Evolutionary conservation across 92 coral and sea anemone genomes (phyloP).

Genomic region (Micromussa lordhowensis): DNA sequence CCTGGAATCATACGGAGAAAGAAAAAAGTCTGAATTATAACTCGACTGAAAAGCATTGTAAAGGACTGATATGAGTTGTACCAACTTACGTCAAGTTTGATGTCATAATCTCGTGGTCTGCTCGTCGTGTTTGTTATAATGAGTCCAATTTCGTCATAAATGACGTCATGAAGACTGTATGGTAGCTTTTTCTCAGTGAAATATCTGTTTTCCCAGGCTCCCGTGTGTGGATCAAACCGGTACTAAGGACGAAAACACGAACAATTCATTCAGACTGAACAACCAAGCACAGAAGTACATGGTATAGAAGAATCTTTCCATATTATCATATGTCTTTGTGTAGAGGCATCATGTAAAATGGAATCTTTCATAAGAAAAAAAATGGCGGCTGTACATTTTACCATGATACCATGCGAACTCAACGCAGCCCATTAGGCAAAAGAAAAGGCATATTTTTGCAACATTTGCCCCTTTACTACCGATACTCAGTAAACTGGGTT

Average conservation of each 20-base stretch:
- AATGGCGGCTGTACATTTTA: no score
- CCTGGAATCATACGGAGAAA: conserved; percentile 17
- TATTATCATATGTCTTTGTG: no score
- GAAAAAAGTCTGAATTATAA: neutral
- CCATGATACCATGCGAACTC: no score
- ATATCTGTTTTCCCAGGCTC: conserved; percentile 77
- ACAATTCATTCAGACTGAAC: neutral
- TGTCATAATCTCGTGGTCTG: conserved; percentile 8
- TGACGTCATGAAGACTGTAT: conserved; percentile 76
- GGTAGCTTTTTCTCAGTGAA: conserved; percentile 36
- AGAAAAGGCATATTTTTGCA: no score
- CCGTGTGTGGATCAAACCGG: conserved; percentile 76
- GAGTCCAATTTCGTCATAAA: conserved; percentile 66
- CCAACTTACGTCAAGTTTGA: conserved; percentile 33
- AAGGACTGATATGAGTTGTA: no score
- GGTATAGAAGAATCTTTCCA: no score
- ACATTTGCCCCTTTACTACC: no score
- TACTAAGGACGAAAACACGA: conserved; percentile 47
- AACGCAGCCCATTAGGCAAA: no score
- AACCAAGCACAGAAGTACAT: neutral
- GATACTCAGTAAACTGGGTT: no score
- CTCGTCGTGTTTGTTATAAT: conserved; percentile 29
- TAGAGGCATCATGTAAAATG: no score
- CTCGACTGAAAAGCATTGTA: neutral
- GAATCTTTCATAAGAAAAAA: no score